Evolutionary conservation across 2,888 invertebrate species (phyloP).

Genomic region (Phragmatobia fuliginosa): DNA sequence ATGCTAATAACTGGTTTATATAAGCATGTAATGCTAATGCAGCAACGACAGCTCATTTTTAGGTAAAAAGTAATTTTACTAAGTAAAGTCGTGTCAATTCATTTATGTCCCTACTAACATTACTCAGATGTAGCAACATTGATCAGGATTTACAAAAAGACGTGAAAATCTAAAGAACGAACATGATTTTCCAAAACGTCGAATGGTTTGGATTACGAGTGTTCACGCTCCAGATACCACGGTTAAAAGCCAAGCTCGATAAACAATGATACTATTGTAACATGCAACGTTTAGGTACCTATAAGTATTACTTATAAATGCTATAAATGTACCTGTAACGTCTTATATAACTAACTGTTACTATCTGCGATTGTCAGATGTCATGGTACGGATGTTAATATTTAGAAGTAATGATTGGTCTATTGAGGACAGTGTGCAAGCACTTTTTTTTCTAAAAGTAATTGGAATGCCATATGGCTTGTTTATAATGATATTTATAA

Average conservation of each 20-base stretch:
- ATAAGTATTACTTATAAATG: conserved; percentile 41
- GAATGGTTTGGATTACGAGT: conserved; percentile 45
- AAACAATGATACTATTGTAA: conserved; percentile 54
- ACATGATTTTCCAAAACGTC: conserved; percentile 36
- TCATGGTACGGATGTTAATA: conserved; percentile 26
- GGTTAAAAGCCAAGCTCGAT: conserved; percentile 48
- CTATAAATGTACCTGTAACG: conserved; percentile 31
- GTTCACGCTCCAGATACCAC: conserved; percentile 59
- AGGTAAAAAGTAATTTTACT: not conserved
- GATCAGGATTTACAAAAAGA: conserved; percentile 7
- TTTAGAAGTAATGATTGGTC: conserved; percentile 24
- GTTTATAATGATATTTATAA: conserved; percentile 12
- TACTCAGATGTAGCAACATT: not conserved
- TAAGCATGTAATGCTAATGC: too few relatives aligned
- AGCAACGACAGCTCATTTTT: not conserved
- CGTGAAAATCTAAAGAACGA: conserved; percentile 16
- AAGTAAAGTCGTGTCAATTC: not conserved
- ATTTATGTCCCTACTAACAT: conserved; percentile 1
- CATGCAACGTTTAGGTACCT: conserved; percentile 47
- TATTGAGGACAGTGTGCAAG: conserved; percentile 20
- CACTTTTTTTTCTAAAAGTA: not conserved
- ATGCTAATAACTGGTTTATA: too few relatives aligned
- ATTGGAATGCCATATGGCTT: conserved; percentile 18
- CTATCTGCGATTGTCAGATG: conserved; percentile 20
- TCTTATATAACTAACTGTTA: conserved; percentile 41